Evolutionary conservation across 2,797 vertebrate species (phyloP), one percentile per base, ranked within the genome.

Genomic region (Champsocephalus esox): DNA sequence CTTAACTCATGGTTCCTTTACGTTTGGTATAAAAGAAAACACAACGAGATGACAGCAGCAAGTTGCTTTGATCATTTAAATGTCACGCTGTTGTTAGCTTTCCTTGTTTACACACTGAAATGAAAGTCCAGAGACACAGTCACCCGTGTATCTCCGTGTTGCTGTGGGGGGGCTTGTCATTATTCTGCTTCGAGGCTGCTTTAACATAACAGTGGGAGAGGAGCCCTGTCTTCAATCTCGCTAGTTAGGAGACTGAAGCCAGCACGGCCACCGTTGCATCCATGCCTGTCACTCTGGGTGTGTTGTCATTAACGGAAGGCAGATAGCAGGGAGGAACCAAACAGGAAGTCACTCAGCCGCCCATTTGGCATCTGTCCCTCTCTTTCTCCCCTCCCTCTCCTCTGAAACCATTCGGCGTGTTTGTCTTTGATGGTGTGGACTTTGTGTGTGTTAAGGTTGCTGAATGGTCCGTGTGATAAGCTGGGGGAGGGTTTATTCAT

Each of bases 291-390:
- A 79, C 72, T 70, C 75, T 67, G 73, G 57, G 61, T 57, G 73
- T 71, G 72, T 86, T 88, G 78, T 87, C 81, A 77, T 81, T 77
- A 87, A 76, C 28, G 41, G 61, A 63, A 80, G 64, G 74, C 80
- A 73, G 81, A 90, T 81, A 85, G 70, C 71, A 1, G 38, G 46
- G 38, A 81, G 71, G 48, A 75, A 68, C 13, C 11, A 77, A 87
- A 80, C 66, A 75, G 66, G 13, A 61, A 78, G 68, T 63, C 65
- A 79, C 73, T 73, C 65, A 14, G 34, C 66, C 5, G 50, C 69
- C 32, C 1, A 67, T 58, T 66, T 70, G 66, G 74, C 84, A 62
- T 63, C 77, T 70, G 69, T 45, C 43, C 70, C 67, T 52, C 19
- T 2, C 43, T 64, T 41, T 51, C 32, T 52, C n/a, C 34, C 34